Conservation (phyloP, 2,797 vertebrate genomes). For the Paguma larvata region DNA sequence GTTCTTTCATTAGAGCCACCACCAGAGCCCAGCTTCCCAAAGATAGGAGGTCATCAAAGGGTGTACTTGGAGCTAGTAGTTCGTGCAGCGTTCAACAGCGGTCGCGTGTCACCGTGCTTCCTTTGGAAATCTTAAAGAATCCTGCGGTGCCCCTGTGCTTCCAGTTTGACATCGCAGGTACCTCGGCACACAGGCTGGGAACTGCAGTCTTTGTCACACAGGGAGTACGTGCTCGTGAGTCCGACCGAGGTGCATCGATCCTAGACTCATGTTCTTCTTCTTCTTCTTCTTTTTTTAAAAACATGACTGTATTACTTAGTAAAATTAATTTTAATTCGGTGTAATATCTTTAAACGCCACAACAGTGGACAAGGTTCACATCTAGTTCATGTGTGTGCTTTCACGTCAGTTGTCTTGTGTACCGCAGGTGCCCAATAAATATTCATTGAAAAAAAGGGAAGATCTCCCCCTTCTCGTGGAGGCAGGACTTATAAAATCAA, state of each 20-base stretch:
- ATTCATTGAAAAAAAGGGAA: conserved; percentile 3
- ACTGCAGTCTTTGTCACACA: neutral
- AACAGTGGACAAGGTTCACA: neutral
- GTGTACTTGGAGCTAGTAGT: neutral
- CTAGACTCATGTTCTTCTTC: neutral
- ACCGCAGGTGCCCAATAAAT: neutral
- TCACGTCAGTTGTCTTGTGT: conserved; percentile 12
- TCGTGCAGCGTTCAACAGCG: neutral
- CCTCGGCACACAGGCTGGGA: neutral
- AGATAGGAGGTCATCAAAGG: neutral
- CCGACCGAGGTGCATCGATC: neutral
- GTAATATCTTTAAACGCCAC: neutral
- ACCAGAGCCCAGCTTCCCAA: neutral
- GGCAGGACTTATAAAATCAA: conserved; percentile 44
- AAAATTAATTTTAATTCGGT: conserved; percentile 10
- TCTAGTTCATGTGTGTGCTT: conserved; percentile 45
- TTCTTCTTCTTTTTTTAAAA: neutral
- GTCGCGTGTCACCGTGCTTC: neutral
- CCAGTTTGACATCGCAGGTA: neutral
- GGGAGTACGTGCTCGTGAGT: neutral
- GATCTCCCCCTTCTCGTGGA: neutral
- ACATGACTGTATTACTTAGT: neutral
- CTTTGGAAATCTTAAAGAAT: neutral
- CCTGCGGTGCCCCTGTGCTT: neutral
- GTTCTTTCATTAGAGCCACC: neutral